These are phyloP conservation scores for Luperina testacea DNA, from an alignment of 2,888 invertebrate species.

Conservation along the genomic window DNA sequence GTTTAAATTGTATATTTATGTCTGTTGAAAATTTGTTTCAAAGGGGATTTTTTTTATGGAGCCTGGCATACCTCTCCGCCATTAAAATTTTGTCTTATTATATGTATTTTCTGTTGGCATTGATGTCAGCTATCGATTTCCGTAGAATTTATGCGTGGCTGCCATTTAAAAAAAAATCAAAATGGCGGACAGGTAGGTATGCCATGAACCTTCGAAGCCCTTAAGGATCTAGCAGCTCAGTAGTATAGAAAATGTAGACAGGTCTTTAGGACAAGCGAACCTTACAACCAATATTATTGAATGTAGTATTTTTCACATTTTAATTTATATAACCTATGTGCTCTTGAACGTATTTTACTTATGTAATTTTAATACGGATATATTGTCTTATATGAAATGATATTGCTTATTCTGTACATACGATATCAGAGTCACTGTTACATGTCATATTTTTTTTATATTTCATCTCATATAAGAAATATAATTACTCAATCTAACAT, in stretches of 20 bases:
- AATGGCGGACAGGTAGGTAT: too few relatives aligned
- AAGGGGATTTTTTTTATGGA: not conserved
- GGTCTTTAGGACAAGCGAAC: not conserved
- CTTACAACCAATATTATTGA: not conserved
- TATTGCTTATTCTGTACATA: not conserved
- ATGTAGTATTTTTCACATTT: not conserved
- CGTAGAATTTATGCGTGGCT: too few relatives aligned
- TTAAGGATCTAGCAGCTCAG: not conserved
- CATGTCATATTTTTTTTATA: not conserved
- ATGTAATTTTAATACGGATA: not conserved
- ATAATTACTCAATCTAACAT: too few relatives aligned
- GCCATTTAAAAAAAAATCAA: too few relatives aligned
- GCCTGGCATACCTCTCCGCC: too few relatives aligned
- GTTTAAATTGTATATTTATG: not conserved
- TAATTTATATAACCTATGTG: not conserved
- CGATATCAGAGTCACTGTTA: not conserved
- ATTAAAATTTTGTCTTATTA: too few relatives aligned
- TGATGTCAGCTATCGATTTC: too few relatives aligned
- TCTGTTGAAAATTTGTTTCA: not conserved
- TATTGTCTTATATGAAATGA: not conserved
- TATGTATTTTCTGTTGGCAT: too few relatives aligned
- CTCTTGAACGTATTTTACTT: conserved; percentile 5
- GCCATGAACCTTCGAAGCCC: too few relatives aligned
- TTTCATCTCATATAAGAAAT: too few relatives aligned
- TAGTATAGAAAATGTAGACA: not conserved